Evolutionary conservation across 1,140 invertebrate species (phyloP), one percentile per base, ranked within the genome.

Genomic region (Myzus persicae): DNA sequence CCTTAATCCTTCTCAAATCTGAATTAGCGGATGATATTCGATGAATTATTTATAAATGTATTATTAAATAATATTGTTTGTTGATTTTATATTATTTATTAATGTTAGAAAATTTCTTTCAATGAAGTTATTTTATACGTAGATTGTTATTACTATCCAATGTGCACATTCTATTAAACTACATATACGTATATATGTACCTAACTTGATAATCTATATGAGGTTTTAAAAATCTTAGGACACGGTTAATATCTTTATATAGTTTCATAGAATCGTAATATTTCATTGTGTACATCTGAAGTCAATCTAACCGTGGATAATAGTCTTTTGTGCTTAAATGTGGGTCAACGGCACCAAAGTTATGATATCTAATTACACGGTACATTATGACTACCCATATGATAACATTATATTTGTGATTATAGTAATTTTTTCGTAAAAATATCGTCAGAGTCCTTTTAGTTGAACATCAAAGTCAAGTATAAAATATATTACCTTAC

Each of bases 281-380:
- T 48, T 48, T 48, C 36, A 40, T 93, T 48, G n/a, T 93, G 67
- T 84, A 48, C n/a, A 85, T 85, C 48, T 54, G 46, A 84, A 93
- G 81, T 93, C 91, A 84, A 93, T 93, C 81, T 93, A 40, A 54
- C 91, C 91, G 46, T 93, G 81, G 91, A 93, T 85, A 93, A 93
- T 93, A 40, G 44, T 40, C 67, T 93, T 85, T 93, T 93, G 46
- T 93, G 31, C 46, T 42, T 93, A 84, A 54, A 84, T 85, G 11
- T 93, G 54, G 91, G 91, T 93, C 91, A 40, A 84, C 91, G 91
- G 91, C 91, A 93, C 91, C 91, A 85, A 93, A 93, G 91, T 54
- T 93, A 93, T 85, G 24, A 48, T 93, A 93, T 93, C 81, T 85
- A 93, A 93, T 93, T 85, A 93, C 81, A 93, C 81, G 91, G 81